Evolutionary conservation across 1,140 invertebrate genomes (phyloP).

Genomic region (Drosophila kepulauana): DNA sequence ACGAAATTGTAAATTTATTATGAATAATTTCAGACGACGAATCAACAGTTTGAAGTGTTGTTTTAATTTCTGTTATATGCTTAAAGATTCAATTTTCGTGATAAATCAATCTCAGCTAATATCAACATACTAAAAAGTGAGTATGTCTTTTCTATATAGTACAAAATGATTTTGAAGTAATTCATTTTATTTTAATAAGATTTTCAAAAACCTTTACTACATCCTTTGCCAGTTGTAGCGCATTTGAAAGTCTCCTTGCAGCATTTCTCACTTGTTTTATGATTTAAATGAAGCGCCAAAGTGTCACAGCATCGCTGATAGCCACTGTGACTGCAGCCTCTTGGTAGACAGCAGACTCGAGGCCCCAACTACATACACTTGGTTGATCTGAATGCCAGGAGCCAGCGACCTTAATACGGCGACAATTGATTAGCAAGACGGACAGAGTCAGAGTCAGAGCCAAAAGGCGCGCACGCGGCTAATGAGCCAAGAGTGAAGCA

Average conservation of each 20-base stretch:
- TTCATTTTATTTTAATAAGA: no score
- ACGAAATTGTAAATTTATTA: no score
- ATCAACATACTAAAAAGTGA: no score
- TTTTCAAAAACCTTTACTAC: no score
- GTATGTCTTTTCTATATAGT: no score
- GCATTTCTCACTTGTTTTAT: constrained; percentile 58
- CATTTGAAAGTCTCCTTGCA: constrained; percentile 18
- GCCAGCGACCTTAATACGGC: constrained; percentile 70
- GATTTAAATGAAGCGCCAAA: constrained; percentile 74
- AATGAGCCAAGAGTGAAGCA: constrained; percentile 55
- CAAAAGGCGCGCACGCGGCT: constrained; percentile 58
- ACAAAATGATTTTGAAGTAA: no score
- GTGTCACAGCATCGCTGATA: constrained; percentile 63
- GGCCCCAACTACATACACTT: background rate
- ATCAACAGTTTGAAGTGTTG: no score
- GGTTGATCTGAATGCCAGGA: constrained; percentile 5
- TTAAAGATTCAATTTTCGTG: no score
- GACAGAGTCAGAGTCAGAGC: constrained; percentile 38
- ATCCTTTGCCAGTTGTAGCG: background rate
- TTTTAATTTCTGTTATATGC: no score
- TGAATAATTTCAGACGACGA: no score
- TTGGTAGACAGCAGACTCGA: background rate
- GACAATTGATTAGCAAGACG: constrained; percentile 75
- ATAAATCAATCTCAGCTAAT: no score
- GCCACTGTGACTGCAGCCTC: constrained; percentile 14